Conservation (phyloP, 1,140 invertebrate genomes). For the Spodoptera frugiperda region DNA sequence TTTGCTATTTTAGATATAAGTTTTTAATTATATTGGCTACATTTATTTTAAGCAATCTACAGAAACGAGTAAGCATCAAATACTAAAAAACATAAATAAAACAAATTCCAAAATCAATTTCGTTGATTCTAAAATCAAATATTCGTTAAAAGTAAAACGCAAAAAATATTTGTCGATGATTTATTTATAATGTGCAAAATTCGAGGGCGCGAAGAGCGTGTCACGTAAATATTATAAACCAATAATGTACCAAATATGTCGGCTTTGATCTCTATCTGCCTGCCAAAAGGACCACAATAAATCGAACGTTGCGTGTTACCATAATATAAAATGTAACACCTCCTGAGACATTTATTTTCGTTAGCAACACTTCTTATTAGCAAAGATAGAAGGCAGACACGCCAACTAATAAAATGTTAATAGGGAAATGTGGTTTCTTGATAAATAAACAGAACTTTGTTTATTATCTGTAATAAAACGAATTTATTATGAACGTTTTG, state of each 20-base stretch:
- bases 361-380: constrained; percentile 73
- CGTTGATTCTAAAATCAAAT: too few species aligned
- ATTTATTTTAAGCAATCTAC: too few species aligned
- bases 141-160: not conserved
- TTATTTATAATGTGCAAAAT: too few species aligned
- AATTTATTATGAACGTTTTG: constrained; percentile 34
- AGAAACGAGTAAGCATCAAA: too few species aligned
- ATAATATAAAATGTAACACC: constrained; percentile 78
- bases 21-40: too few species aligned
- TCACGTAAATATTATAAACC: constrained; percentile 9
- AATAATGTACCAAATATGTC: constrained; percentile 31
- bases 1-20: not conserved
- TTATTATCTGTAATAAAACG: constrained; percentile 26
- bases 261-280: constrained; percentile 27
- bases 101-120: too few species aligned
- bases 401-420: constrained; percentile 68
- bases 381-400: constrained; percentile 71
- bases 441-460: constrained; percentile 55
- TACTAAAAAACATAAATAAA: too few species aligned
- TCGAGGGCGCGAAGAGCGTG: not conserved
- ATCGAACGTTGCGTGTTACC: constrained; percentile 72
- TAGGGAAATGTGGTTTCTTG: constrained; percentile 68
- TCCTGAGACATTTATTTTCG: constrained; percentile 75
- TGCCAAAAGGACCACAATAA: constrained; percentile 53
- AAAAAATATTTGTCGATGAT: not conserved